Evolutionary conservation across 2,797 vertebrate species (phyloP).

Genomic region (Jordanella pulchra): DNA sequence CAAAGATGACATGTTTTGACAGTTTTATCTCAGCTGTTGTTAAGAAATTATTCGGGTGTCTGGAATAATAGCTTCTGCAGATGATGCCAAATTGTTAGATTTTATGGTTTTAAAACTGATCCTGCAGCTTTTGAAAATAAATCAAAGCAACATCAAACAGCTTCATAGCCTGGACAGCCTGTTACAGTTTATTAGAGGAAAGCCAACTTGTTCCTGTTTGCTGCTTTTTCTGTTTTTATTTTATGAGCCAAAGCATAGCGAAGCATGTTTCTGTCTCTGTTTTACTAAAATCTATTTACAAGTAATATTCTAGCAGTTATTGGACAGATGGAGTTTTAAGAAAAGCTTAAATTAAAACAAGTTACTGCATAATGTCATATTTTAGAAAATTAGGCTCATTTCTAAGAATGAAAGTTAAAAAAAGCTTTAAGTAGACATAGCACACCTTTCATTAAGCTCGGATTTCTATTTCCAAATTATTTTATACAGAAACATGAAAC

Average conservation of each 20-base stretch:
- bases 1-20: constrained; percentile 11
- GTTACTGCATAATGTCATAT: too few relatives aligned
- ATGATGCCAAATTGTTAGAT: neutral
- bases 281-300: neutral
- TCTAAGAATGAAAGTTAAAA: neutral
- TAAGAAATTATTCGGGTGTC: constrained; percentile 7
- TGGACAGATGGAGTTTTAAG: neutral
- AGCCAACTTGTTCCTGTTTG: neutral
- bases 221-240: neutral
- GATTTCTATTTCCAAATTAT: too few relatives aligned
- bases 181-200: neutral
- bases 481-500: too few relatives aligned
- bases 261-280: neutral
- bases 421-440: neutral
- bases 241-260: neutral
- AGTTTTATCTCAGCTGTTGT: constrained; percentile 13
- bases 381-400: neutral
- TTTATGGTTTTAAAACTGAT: neutral
- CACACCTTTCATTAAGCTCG: too few relatives aligned
- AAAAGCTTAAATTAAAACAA: neutral
- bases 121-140: neutral
- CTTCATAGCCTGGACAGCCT: neutral
- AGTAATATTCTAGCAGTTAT: neutral
- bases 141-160: neutral
- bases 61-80: constrained; percentile 9